phyloP scores from a whole-genome alignment of 2,113 vertebrate species.

The Hippoglossus stenolepis region DNA sequence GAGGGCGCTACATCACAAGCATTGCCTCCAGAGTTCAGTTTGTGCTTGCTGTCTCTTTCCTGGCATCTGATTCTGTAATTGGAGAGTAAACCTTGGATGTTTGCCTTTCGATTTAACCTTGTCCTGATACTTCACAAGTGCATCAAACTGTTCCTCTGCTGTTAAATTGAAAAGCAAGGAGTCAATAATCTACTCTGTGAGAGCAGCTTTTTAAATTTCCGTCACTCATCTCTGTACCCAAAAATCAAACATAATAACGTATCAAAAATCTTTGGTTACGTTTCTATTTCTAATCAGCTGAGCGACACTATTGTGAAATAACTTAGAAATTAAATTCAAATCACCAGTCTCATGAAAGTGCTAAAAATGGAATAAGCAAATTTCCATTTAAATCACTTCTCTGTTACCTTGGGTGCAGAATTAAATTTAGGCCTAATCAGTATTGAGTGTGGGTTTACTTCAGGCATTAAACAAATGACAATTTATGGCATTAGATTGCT shows the following conservation, averaged over 20 bases:
- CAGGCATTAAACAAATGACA: constrained; percentile 75
- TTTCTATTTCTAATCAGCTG: constrained; percentile 10
- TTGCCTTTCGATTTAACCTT: constrained; percentile 13
- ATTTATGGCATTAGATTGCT: constrained; percentile 63
- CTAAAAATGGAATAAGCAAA: constrained; percentile 65
- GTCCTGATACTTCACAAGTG: neutral
- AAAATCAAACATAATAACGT: too few relatives aligned
- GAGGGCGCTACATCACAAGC: neutral
- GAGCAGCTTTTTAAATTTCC: neutral
- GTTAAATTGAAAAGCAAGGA: constrained; percentile 7
- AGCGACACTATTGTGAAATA: constrained; percentile 19
- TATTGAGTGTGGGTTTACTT: constrained; percentile 70
- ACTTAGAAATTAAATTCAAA: constrained; percentile 64
- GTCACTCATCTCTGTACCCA: too few relatives aligned
- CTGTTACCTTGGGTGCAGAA: constrained; percentile 66
- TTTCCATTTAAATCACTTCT: constrained; percentile 73
- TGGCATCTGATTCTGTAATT: constrained; percentile 43
- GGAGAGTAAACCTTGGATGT: constrained; percentile 17
- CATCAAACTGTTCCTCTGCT: neutral
- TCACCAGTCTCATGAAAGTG: constrained; percentile 53
- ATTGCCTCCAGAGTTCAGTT: constrained; percentile 10
- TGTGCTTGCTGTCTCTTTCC: constrained; percentile 31
- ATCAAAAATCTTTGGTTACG: neutral
- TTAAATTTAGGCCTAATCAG: constrained; percentile 68
- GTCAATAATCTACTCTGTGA: constrained; percentile 10